Evolutionary conservation across 2,797 vertebrate species (phyloP), one percentile per base, ranked within the genome.

Genomic region (Champsocephalus esox): DNA sequence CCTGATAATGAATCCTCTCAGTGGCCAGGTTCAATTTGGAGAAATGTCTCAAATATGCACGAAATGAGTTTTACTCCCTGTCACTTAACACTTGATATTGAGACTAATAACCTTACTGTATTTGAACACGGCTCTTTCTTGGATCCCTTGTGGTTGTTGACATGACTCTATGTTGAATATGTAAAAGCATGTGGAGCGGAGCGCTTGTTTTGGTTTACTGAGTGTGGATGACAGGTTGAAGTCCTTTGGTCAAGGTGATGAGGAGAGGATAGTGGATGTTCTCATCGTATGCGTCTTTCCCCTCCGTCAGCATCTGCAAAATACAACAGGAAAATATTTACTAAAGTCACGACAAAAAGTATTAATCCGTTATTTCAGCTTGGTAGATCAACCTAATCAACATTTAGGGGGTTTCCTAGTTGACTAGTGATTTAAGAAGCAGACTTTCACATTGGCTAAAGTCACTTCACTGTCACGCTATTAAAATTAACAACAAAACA

Each of bases 211-310:
- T 69, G 68, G 70, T 84, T 93, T 74, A 94, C 72, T 85, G 84
- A 45, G 76, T 44, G 75, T 59, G 78, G 77, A 81, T 81, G 79
- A 82, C 77, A 70, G 91, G 82, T 55, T 73, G 82, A 75, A 91
- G 85, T 76, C 81, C 92, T 88, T 95, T 96, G 87, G 95, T 97
- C 93, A 99, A 92, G 83, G 95, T 86, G 76, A 99, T 90, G 87
- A 98, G 96, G 87, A 97, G 90, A 73, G 98, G 98, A 78, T 98
- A 99, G 94, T 99, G 98, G 89, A 99, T 96, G 84, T 98, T 97
- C 89, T 97, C 96, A 41, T 99, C 97, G 41, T 99, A 99, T 1
- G 87, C 90, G 51, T 96, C 95, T 64, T 95, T 96, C 72, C 95
- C 96, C 89, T 97, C 97, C 45, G 93, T 94, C 93, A 95, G 96